These are phyloP conservation scores for Pipra filicauda DNA, from an alignment of 2,113 vertebrate genomes.

Conservation along the genomic window DNA sequence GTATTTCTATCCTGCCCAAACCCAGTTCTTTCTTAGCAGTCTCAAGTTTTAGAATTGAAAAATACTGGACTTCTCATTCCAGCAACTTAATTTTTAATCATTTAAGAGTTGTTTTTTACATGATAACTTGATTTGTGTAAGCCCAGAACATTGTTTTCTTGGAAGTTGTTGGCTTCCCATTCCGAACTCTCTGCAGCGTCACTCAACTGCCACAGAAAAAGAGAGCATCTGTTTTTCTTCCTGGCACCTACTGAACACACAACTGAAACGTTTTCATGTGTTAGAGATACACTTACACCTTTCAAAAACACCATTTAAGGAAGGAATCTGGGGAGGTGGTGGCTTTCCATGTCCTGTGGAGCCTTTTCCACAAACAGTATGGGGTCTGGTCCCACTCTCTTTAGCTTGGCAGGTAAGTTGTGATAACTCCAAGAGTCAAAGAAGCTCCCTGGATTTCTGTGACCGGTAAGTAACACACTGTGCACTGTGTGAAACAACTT, in stretches of 20 bases:
- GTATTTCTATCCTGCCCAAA: not conserved
- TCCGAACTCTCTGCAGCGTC: not conserved
- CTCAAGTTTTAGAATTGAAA: not conserved
- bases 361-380: not conserved
- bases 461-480: accelerated
- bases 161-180: not conserved
- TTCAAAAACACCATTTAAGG: too few species aligned
- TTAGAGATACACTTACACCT: too few species aligned
- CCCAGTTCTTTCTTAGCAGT: not conserved
- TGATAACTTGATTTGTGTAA: not conserved
- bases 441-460: not conserved
- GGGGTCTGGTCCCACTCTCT: not conserved
- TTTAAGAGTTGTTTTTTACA: not conserved
- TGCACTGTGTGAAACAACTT: accelerated
- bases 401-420: not conserved
- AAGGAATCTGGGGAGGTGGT: not conserved
- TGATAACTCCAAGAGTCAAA: not conserved
- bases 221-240: too few species aligned
- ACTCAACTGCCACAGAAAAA: not conserved
- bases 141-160: conserved; percentile 10
- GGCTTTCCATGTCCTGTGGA: not conserved
- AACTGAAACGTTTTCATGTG: too few species aligned
- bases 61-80: not conserved
- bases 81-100: not conserved
- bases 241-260: too few species aligned